Evolutionary conservation across 2,113 vertebrate genomes (phyloP), one percentile per base, ranked within the genome.

Genomic region (Etia nguti): DNA sequence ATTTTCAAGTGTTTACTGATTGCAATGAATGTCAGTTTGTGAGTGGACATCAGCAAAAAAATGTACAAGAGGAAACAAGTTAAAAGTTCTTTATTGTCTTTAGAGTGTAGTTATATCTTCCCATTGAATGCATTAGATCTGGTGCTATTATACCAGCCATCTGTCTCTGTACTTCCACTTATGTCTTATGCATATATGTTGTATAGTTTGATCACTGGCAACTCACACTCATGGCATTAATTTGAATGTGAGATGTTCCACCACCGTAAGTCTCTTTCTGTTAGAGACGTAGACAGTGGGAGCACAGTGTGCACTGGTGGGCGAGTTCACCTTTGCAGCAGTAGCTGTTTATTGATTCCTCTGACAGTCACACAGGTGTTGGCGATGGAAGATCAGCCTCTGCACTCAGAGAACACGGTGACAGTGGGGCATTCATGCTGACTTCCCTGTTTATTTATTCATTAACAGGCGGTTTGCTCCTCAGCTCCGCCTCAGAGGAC

Each of bases 371-470:
- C 89, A 79, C 89, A 92, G 88, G 91, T 91, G 91, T 89, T 82
- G 54, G 88, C 22, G 80, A 89, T 86, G 92, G 90, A 91, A 86
- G 93, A 95, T 93, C 88, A 91, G 92, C 88, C 46, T 84, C 80
- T 91, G 86, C 88, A 81, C 88, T 84, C 87, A 68, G n/a, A 88
- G 85, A 86, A 41, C 22, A n/a, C 1, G 43, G 84, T 89, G 90
- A 91, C 92, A 86, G 83, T 22, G 26, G 83, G 36, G 88, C 81
- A 3, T 83, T 87, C 88, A 79, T 81, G 82, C 89, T 73, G 85
- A 88, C 90, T 91, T 77, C 4, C 34, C 62, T 81, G 82, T 89
- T 94, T 87, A 94, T 92, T 93, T 94, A 92, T 94, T 94, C 89
- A 93, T 93, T 90, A 92, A 83, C 83, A 90, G 82, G 81, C 52